Percentiles rank a stretch among this genome's conserved stretches.
Evolutionary conservation across 2,888 invertebrate species (phyloP).

Genomic region (Lacanobia oleracea): DNA sequence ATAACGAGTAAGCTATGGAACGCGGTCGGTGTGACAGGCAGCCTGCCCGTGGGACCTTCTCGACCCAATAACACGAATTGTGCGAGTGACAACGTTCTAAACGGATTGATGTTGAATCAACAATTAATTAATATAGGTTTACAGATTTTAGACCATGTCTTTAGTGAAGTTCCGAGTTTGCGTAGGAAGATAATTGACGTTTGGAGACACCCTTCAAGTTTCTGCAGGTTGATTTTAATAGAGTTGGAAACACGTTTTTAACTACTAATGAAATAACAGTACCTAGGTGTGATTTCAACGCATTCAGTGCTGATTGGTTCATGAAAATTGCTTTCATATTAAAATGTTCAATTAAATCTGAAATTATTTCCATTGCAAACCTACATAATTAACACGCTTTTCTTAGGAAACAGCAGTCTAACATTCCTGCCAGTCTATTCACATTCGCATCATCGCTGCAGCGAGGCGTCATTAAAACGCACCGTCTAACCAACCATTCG

Average conservation of each 20-base stretch:
- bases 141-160: constrained; percentile 1
- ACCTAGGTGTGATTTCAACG: background rate
- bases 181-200: constrained; percentile 5
- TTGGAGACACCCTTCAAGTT: background rate
- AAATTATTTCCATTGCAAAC: constrained; percentile 8
- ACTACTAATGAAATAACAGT: background rate
- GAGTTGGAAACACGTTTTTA: background rate
- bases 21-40: constrained; percentile 70
- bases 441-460: constrained; percentile 42
- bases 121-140: constrained; percentile 34
- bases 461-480: constrained; percentile 49
- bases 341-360: constrained; percentile 1
- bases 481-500: constrained; percentile 53
- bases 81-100: constrained; percentile 57
- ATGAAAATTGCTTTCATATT: background rate
- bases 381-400: constrained; percentile 7
- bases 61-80: constrained; percentile 71
- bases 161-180: constrained; percentile 11
- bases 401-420: constrained; percentile 24
- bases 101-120: constrained; percentile 31
- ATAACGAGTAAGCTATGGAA: constrained; percentile 70
- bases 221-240: background rate
- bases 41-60: constrained; percentile 70
- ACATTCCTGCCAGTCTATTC: constrained; percentile 46
- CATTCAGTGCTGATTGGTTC: background rate